A percentile compares a stretch with the other conserved stretches of the same genome.
phyloP scores from a whole-genome alignment of 1,140 invertebrate genomes.

The Ceratitis capitata region DNA sequence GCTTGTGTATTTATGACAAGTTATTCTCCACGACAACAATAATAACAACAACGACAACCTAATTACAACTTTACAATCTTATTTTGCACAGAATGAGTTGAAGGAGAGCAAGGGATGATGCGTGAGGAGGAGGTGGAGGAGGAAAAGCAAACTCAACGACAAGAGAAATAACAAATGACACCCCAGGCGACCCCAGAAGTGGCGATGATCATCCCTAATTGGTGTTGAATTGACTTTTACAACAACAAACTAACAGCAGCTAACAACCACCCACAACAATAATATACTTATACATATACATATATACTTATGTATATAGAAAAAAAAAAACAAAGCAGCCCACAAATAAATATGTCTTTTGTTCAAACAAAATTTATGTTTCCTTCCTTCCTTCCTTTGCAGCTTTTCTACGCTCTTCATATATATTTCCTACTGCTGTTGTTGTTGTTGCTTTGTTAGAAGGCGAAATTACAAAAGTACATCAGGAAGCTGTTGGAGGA shows the following conservation, averaged over 20 bases:
- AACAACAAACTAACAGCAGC: background rate
- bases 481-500: background rate
- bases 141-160: constrained; percentile 13
- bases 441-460: background rate
- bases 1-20: constrained; percentile 2
- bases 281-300: background rate
- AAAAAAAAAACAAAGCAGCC: background rate
- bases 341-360: constrained; percentile 11
- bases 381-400: constrained; percentile 29
- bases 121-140: too few species aligned
- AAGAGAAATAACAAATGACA: constrained; percentile 40
- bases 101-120: too few species aligned
- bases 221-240: constrained; percentile 62
- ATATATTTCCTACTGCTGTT: background rate
- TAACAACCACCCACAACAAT: background rate
- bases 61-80: background rate
- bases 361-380: constrained; percentile 25
- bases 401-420: background rate
- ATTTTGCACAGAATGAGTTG: too few species aligned
- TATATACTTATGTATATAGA: too few species aligned
- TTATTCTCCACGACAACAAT: background rate
- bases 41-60: constrained; percentile 26
- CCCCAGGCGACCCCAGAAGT: constrained; percentile 46
- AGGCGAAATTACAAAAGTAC: too few species aligned
- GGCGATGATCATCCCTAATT: constrained; percentile 62